Evolutionary conservation across 1,140 invertebrate genomes (phyloP), one percentile per base, ranked within the genome.

Genomic region (Micrasema longulum): DNA sequence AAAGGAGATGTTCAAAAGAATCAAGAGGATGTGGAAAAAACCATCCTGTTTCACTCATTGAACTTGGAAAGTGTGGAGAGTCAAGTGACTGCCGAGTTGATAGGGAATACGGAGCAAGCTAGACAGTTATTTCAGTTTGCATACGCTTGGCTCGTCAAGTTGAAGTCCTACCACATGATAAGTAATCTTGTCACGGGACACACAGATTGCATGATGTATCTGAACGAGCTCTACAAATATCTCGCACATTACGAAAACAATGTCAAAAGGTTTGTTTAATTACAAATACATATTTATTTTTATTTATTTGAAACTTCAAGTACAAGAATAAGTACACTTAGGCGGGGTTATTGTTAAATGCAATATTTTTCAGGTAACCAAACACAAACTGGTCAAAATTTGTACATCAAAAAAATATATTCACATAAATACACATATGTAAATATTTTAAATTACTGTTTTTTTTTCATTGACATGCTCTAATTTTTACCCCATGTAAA

Each of bases 1-100:
- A 60, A 60, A 60, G 55, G 55, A 6, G 55, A 60, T 16, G 55
- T 35, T 12, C 35, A 60, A 23, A 52, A 52, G 7, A 52, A 52
- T 23, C n/a, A 60, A 60, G 55, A 60, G 18, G 55, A 60, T 5
- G 11, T 7, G 9, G 16, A 60, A 18, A 60, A 60, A 60, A 1
- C 10, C 12, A 60, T 60, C 1, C 12, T 22, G 55, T 60, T 60
- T n/a, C 55, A 38, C 5, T 60, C 55, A 10, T 18, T 60, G 36
- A 60, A 60, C 22, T 60, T 60, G 55, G 55, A 60, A 18, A 38
- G 55, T 41, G 55, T 60, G 35, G 55, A 60, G 36, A 60, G 55
- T 38, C 55, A 60, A 14, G 55, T 60, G 14, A 60, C 55, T 18
- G 35, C 55, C 9, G 55, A 60, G 7, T 35, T 60, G 16, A 38